Percentiles rank a stretch among this genome's conserved stretches.
phyloP scores from a whole-genome alignment of 2,888 invertebrate genomes.

The Gymnoscelis rufifasciata region DNA sequence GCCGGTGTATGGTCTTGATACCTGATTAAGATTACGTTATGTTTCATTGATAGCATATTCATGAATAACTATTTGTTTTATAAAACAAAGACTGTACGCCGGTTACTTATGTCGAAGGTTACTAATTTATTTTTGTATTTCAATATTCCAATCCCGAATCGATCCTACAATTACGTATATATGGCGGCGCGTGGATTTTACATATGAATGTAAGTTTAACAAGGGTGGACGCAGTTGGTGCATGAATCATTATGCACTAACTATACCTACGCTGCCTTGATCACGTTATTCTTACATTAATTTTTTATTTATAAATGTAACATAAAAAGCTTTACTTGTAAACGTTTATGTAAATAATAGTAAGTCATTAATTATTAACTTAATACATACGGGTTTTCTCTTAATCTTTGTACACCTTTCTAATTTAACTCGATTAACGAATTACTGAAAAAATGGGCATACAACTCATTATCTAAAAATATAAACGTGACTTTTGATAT shows the following conservation, averaged over 20 bases:
- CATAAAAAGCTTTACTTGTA: slow-evolving; percentile 22
- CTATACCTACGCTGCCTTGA: slow-evolving; percentile 30
- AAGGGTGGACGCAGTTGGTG: slow-evolving; percentile 36
- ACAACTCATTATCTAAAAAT: no score
- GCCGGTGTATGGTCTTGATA: slow-evolving; percentile 44
- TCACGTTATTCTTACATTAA: slow-evolving; percentile 22
- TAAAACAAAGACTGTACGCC: slow-evolving; percentile 30
- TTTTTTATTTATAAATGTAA: slow-evolving; percentile 20
- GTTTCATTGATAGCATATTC: no score
- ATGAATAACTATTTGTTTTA: slow-evolving; percentile 6
- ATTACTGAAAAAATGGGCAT: no score
- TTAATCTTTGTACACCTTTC: no score
- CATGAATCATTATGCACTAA: slow-evolving; percentile 51
- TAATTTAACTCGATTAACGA: no score
- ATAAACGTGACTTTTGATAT: no score
- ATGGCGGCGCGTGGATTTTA: slow-evolving; percentile 51
- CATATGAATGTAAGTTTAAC: slow-evolving; percentile 66
- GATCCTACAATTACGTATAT: slow-evolving; percentile 64
- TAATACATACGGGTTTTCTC: no score
- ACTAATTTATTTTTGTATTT: slow-evolving; percentile 75
- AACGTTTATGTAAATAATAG: slow-evolving; percentile 16
- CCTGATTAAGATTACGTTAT: background rate
- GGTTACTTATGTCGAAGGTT: slow-evolving; percentile 51
- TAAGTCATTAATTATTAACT: no score
- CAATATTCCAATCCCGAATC: slow-evolving; percentile 48